Percentiles rank a stretch among this genome's conserved stretches.
Evolutionary conservation across 2,113 vertebrate genomes (phyloP).

Genomic region (Verasper variegatus): DNA sequence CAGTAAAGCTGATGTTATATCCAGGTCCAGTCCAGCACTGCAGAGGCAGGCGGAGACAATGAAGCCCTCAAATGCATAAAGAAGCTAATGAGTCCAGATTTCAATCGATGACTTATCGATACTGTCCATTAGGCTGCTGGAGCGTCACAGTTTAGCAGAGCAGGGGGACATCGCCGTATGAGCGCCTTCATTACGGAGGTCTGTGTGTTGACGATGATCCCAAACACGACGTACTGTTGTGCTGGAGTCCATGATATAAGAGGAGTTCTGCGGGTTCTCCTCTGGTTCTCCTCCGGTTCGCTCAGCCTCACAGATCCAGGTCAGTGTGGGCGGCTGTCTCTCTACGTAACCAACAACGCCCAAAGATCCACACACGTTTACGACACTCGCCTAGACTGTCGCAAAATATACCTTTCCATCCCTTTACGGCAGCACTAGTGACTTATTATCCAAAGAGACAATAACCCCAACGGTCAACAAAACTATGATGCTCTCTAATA

Average conservation of each 20-base stretch:
- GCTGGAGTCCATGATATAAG: conserved; percentile 21
- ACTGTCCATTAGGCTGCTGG: conserved; percentile 12
- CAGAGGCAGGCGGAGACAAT: neutral
- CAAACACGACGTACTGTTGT: neutral
- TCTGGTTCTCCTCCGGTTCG: neutral
- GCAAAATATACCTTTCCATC: conserved; percentile 17
- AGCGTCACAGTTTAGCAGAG: conserved; percentile 3
- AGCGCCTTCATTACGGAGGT: neutral
- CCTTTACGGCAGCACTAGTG: conserved; percentile 6
- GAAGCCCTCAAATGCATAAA: neutral
- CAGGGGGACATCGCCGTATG: neutral
- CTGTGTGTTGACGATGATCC: neutral
- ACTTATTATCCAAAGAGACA: neutral
- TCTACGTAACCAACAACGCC: conserved; percentile 46
- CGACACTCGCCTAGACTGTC: conserved; percentile 53
- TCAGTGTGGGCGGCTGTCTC: conserved; percentile 45
- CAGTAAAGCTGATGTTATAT: conserved; percentile 6
- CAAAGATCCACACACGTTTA: conserved; percentile 47
- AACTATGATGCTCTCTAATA: no score
- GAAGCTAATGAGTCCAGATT: neutral
- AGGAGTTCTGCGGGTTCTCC: neutral
- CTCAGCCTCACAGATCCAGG: conserved; percentile 44
- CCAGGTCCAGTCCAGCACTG: conserved; percentile 1
- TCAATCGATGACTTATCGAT: conserved; percentile 14
- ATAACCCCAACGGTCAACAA: no score